Evolutionary conservation across 2,888 invertebrate species (phyloP).

Genomic region (Pandemis cinnamomeana): DNA sequence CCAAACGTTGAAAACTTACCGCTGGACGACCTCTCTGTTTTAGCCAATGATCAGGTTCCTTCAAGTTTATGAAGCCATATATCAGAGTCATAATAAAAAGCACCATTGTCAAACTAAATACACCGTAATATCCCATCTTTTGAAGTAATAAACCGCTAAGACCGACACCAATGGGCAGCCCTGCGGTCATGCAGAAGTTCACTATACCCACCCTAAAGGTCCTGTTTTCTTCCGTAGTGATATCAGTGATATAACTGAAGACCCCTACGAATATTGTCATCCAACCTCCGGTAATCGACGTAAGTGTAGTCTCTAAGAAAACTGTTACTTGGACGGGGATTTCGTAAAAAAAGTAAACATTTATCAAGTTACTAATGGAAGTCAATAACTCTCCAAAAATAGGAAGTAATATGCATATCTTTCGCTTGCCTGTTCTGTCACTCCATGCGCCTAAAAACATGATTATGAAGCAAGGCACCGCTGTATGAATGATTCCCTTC

Average conservation of each 20-base stretch:
- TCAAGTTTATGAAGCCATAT: conserved; percentile 88
- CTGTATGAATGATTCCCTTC: conserved; percentile 83
- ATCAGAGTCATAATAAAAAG: conserved; percentile 85
- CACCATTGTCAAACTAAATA: conserved; percentile 69
- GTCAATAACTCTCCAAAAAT: conserved; percentile 82
- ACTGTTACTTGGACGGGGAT: conserved; percentile 83
- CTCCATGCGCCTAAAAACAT: conserved; percentile 87
- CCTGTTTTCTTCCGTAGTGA: conserved; percentile 83
- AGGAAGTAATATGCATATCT: conserved; percentile 84
- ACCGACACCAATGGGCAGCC: conserved; percentile 83
- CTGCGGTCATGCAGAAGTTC: conserved; percentile 85
- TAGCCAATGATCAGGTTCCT: conserved; percentile 84
- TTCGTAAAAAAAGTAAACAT: conserved; percentile 84
- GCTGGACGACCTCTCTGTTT: conserved; percentile 64
- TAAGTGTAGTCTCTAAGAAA: conserved; percentile 81
- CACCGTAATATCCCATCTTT: conserved; percentile 75
- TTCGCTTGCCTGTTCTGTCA: conserved; percentile 84
- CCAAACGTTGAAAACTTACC: conserved; percentile 59
- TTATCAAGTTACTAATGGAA: conserved; percentile 79
- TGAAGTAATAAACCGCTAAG: conserved; percentile 79
- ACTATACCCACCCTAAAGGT: conserved; percentile 86
- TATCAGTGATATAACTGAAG: conserved; percentile 86
- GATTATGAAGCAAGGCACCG: conserved; percentile 83
- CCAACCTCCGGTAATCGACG: conserved; percentile 83
- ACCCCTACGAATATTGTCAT: conserved; percentile 85